These are phyloP conservation scores for Myiotriccus ornatus DNA, from an alignment of 2,797 vertebrate species.

Conservation along the genomic window DNA sequence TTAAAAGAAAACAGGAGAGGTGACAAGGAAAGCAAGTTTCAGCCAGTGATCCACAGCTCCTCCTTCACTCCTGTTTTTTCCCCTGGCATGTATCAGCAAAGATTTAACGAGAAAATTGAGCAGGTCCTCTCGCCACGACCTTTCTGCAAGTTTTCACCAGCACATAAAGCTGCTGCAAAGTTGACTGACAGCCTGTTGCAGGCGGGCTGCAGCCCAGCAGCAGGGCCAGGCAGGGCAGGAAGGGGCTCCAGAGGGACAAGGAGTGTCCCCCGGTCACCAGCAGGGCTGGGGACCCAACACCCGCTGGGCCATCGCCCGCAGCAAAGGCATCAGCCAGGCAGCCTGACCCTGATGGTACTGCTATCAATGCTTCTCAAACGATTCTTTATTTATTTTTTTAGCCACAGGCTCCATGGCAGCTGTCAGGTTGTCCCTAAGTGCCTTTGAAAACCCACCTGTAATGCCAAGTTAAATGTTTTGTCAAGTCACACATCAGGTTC, in stretches of 20 bases:
- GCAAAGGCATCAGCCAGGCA: accelerated
- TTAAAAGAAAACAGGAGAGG: background rate
- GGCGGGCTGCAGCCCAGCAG: background rate
- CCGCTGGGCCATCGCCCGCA: accelerated
- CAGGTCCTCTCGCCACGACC: background rate
- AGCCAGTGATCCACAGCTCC: background rate
- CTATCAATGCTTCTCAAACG: accelerated
- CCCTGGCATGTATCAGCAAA: slow-evolving; percentile 7
- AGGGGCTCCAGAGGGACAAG: accelerated
- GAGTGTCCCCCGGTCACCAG: background rate
- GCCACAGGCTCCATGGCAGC: background rate
- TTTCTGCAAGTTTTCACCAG: slow-evolving; percentile 48
- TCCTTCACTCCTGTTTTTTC: background rate
- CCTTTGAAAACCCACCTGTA: background rate
- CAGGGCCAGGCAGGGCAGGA: accelerated
- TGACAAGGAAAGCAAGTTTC: background rate
- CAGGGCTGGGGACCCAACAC: background rate
- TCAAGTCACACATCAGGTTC: background rate
- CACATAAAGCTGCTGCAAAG: slow-evolving; percentile 23
- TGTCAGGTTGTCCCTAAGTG: background rate
- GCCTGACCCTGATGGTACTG: background rate
- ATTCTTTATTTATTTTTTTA: background rate
- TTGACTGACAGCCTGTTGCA: background rate
- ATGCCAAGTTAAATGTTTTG: background rate
- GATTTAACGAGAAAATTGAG: slow-evolving; percentile 17